Base-by-base conservation (phyloP, 2,113 vertebrate species). In the Brachyhypopomus occidentalis region DNA sequence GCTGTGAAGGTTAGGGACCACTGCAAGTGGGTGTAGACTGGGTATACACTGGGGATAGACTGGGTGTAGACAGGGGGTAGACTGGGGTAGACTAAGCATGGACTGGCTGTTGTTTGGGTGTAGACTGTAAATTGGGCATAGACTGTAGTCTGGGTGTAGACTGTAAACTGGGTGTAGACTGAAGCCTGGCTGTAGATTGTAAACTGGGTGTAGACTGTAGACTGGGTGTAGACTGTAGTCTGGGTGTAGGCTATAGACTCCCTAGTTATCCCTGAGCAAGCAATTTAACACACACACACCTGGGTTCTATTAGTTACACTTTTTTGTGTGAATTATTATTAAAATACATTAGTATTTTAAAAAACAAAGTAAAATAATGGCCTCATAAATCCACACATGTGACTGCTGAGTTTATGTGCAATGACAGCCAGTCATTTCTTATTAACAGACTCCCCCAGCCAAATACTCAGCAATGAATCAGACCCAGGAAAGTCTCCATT, bases 361-460 rank as follows among this genome's bases (percentile, higher is more conserved):
- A 45, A 64, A 73, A 64, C 16, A 73, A 70, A 64, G 20, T 52
- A 52, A 36, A 80, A 45, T 80, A 73, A 80, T 73, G 78, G 64
- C 78, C 30, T 60, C 59, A 73, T 80, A 80, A 72, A 80, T 80
- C 69, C 69, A 4, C 11, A 20, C 55, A 73, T 52, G 62, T 52
- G 78, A 73, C 1, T 36, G 0, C 38, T 7, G 59, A 34, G 78
- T 80, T 80, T 80, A 80, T 72, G 71, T 76, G 63, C 16, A 73
- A 77, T 9, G 75, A 77, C 72, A 77, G 72, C 72, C 41, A 75
- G 77, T 71, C 62, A 17, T 70, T 84, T 66, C 77, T 75, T 38
- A 84, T 80, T 80, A 75, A 45, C 19, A n/a, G 5, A 27, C 30
- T 22, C 27, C 72, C 41, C 52, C 36, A 38, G 55, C 82, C 55